Conservation (phyloP, 2,113 vertebrate genomes). For the Ailurus styani region DNA sequence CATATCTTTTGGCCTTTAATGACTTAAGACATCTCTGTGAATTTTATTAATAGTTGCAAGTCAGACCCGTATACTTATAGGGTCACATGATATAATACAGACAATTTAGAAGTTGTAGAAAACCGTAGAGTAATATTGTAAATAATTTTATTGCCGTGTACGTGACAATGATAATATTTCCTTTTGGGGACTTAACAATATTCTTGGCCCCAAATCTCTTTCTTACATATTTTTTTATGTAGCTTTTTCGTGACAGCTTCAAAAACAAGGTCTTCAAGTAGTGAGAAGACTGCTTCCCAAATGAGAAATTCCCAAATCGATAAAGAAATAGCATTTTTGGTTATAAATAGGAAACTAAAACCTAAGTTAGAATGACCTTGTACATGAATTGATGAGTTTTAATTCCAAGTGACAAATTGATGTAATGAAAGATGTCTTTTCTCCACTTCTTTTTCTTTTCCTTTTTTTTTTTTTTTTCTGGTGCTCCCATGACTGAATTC, state of each 20-base stretch:
- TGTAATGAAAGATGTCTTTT: background rate
- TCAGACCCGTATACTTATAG: background rate
- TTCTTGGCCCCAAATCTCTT: background rate
- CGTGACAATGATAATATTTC: background rate
- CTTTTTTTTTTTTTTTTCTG: background rate
- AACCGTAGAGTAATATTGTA: background rate
- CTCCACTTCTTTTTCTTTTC: background rate
- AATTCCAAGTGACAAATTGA: conserved; percentile 40
- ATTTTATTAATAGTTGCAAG: background rate
- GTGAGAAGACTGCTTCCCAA: conserved; percentile 13
- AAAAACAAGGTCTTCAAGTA: conserved; percentile 24
- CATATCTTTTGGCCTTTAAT: background rate
- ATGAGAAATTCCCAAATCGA: conserved; percentile 9
- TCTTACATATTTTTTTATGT: background rate
- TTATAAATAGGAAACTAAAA: conserved; percentile 41
- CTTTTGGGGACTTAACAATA: background rate
- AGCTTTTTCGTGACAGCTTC: conserved; percentile 26
- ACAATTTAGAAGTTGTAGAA: background rate
- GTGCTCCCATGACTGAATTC: background rate
- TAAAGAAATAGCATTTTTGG: background rate
- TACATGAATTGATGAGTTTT: conserved; percentile 34
- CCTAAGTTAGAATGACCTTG: conserved; percentile 40
- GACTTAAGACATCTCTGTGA: background rate
- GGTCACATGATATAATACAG: background rate
- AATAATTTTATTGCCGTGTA: background rate